Conservation (phyloP, 2,888 invertebrate species). For the Pseudeuparius sepicola region DNA sequence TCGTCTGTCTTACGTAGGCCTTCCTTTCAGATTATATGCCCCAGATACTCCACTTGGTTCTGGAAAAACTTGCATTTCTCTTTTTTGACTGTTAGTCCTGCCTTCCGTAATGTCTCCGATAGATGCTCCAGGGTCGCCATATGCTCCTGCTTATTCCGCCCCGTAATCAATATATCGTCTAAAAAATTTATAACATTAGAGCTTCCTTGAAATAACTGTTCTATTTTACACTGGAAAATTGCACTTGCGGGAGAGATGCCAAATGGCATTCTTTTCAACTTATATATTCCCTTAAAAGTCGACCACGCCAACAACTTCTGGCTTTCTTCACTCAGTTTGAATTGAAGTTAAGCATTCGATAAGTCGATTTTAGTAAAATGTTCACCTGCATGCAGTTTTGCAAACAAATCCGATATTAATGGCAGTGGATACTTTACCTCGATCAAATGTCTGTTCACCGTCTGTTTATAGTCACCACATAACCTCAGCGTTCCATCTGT, state of each 20-base stretch:
- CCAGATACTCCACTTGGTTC: background rate
- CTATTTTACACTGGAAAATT: slow-evolving; percentile 26
- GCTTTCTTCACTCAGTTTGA: slow-evolving; percentile 27
- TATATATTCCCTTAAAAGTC: slow-evolving; percentile 32
- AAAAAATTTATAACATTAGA: slow-evolving; percentile 7
- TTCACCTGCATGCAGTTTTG: slow-evolving; percentile 18
- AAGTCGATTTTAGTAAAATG: slow-evolving; percentile 23
- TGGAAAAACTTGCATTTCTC: too few species aligned
- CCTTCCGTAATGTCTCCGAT: slow-evolving; percentile 16
- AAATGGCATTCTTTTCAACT: slow-evolving; percentile 31
- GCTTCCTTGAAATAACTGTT: slow-evolving; percentile 10
- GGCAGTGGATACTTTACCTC: slow-evolving; percentile 22
- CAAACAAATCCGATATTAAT: slow-evolving; percentile 21
- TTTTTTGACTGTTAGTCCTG: slow-evolving; percentile 1
- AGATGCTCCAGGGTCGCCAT: slow-evolving; percentile 16
- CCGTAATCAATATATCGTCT: slow-evolving; percentile 13
- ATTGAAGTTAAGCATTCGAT: slow-evolving; percentile 31
- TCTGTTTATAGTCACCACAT: slow-evolving; percentile 27
- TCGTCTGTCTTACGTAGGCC: background rate
- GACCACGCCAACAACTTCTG: slow-evolving; percentile 26
- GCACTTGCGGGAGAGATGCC: slow-evolving; percentile 31
- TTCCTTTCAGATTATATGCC: background rate
- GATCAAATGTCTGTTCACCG: slow-evolving; percentile 22
- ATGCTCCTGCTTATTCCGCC: slow-evolving; percentile 9
- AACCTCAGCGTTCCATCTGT: slow-evolving; percentile 21